phyloP scores from a whole-genome alignment of 2,888 invertebrate genomes.

The Arge pagana region DNA sequence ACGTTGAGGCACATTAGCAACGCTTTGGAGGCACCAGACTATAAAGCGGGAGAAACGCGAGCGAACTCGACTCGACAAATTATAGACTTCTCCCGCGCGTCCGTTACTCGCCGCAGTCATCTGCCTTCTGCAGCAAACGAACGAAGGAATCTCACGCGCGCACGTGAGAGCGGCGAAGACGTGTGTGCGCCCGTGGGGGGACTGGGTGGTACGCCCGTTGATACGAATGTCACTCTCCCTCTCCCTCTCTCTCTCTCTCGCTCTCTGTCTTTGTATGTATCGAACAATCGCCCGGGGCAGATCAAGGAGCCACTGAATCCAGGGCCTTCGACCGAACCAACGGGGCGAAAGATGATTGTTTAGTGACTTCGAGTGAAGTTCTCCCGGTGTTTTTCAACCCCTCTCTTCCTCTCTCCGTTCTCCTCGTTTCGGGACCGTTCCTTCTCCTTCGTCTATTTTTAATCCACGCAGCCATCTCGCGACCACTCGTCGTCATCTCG shows the following conservation, averaged over 20 bases:
- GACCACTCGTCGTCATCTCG: constrained; percentile 2
- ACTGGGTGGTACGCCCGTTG: constrained; percentile 40
- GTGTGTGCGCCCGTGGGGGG: constrained; percentile 28
- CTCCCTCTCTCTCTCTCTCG: constrained; percentile 29
- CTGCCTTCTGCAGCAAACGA: constrained; percentile 37
- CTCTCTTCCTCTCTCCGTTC: constrained; percentile 23
- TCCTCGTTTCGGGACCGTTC: constrained; percentile 29
- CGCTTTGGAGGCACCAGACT: constrained; percentile 41
- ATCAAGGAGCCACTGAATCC: constrained; percentile 47
- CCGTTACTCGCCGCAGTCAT: constrained; percentile 53
- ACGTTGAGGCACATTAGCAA: constrained; percentile 47
- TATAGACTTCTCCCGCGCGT: constrained; percentile 52
- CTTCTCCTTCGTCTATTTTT: background rate
- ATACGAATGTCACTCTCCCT: constrained; percentile 39
- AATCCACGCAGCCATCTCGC: background rate
- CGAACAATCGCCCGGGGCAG: constrained; percentile 45
- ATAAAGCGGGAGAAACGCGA: constrained; percentile 35
- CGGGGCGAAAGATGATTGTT: constrained; percentile 51
- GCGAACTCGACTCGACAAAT: constrained; percentile 50
- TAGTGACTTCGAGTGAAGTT: constrained; percentile 48
- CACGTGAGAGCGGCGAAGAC: constrained; percentile 24
- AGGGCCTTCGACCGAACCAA: constrained; percentile 34
- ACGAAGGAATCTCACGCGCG: constrained; percentile 22
- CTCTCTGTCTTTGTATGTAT: constrained; percentile 17
- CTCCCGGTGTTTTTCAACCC: constrained; percentile 29